phyloP scores from a whole-genome alignment of 2,113 vertebrate genomes.

The Apaloderma vittatum region DNA sequence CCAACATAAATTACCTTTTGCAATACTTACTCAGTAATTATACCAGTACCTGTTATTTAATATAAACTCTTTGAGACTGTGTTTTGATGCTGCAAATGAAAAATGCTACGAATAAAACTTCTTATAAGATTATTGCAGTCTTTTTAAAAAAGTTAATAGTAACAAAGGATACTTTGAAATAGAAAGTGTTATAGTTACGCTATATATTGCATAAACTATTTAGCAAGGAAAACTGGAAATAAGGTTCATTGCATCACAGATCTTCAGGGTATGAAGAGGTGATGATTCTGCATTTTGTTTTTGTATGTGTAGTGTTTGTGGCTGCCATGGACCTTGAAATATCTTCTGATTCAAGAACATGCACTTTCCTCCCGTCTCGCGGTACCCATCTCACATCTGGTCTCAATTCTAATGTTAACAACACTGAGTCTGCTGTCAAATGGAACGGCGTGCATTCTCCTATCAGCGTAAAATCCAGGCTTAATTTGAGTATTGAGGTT shows the following conservation, averaged over 20 bases:
- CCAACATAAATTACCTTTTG: not conserved
- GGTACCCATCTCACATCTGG: slow-evolving; percentile 66
- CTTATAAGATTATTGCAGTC: not conserved
- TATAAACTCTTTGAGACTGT: not conserved
- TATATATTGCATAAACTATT: not conserved
- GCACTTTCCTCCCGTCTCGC: slow-evolving; percentile 49
- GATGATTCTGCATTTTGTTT: not conserved
- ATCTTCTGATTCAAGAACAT: slow-evolving; percentile 72
- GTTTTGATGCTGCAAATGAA: not conserved
- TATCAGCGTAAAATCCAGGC: slow-evolving; percentile 79
- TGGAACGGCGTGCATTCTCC: slow-evolving; percentile 82
- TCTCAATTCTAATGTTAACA: slow-evolving; percentile 81
- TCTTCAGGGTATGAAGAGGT: not conserved
- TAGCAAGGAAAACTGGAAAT: not conserved
- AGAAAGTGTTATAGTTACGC: not conserved
- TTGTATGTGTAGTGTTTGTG: slow-evolving; percentile 66
- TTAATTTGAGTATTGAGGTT: slow-evolving; percentile 93
- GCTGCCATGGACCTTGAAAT: slow-evolving; percentile 78
- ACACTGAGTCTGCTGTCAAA: slow-evolving; percentile 69
- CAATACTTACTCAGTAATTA: not conserved
- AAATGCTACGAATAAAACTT: not conserved
- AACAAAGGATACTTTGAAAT: not conserved
- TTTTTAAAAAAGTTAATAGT: not conserved
- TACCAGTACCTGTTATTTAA: not conserved
- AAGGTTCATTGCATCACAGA: not conserved